Evolutionary conservation across 2,113 vertebrate genomes (phyloP).

Genomic region (Lathamus discolor): DNA sequence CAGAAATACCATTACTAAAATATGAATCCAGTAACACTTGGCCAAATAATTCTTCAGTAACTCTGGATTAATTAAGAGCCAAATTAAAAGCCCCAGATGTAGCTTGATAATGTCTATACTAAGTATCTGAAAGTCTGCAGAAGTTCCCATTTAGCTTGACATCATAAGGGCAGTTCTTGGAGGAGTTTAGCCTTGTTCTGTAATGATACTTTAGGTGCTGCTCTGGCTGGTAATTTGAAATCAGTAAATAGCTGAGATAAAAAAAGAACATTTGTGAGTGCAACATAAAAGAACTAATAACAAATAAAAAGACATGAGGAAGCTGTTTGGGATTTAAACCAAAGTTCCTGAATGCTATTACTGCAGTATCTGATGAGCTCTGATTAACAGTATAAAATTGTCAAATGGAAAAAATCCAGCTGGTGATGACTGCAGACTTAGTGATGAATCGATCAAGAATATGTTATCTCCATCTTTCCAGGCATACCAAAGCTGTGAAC

Average conservation of each 20-base stretch:
- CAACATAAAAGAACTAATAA: slow-evolving; percentile 44
- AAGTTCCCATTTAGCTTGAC: not conserved
- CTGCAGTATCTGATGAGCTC: slow-evolving; percentile 39
- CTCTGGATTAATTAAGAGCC: not conserved
- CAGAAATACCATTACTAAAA: not conserved
- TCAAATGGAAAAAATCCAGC: slow-evolving; percentile 33
- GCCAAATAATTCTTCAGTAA: not conserved
- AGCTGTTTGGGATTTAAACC: slow-evolving; percentile 38
- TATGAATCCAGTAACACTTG: not conserved
- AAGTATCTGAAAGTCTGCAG: not conserved
- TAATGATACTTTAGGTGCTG: not conserved
- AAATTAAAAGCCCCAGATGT: not conserved
- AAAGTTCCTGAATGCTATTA: slow-evolving; percentile 27
- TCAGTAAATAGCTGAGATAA: not conserved
- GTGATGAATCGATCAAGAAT: not conserved
- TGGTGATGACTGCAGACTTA: not conserved
- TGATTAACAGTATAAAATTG: slow-evolving; percentile 57
- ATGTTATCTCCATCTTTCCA: not conserved
- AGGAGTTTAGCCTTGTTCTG: not conserved
- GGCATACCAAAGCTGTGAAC: not conserved
- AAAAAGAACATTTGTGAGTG: not conserved
- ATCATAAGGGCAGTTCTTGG: not conserved
- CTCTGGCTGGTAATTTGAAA: not conserved
- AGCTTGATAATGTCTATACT: not conserved
- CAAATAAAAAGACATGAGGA: slow-evolving; percentile 25